phyloP scores from a whole-genome alignment of 2,797 vertebrate species.

The Melanotaenia nigrans region DNA sequence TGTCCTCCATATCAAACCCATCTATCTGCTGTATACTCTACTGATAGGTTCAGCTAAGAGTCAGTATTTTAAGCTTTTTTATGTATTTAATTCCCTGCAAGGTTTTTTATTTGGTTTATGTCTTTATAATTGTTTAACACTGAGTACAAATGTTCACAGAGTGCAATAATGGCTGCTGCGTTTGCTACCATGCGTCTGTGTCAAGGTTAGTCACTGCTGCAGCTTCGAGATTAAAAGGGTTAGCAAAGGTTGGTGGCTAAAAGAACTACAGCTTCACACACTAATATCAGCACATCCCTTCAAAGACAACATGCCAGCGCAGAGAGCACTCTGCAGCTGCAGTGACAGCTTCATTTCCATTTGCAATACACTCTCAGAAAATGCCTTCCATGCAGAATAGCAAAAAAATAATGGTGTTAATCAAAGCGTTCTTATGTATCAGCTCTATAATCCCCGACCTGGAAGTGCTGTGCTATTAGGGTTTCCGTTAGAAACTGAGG shows the following conservation, averaged over 20 bases:
- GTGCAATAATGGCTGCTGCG: constrained; percentile 28
- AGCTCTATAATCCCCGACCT: constrained; percentile 26
- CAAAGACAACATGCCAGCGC: constrained; percentile 53
- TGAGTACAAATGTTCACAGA: constrained; percentile 15
- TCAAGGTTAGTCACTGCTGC: constrained; percentile 37
- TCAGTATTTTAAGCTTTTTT: not conserved
- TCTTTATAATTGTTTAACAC: constrained; percentile 19
- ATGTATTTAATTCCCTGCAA: not conserved
- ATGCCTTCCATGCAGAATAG: constrained; percentile 47
- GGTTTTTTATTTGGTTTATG: not conserved
- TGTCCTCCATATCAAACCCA: not conserved
- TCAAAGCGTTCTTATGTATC: constrained; percentile 46
- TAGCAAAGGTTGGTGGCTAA: constrained; percentile 44
- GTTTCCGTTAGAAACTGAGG: constrained; percentile 34
- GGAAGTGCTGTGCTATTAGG: constrained; percentile 9
- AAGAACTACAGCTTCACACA: constrained; percentile 35
- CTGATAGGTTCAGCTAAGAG: not conserved
- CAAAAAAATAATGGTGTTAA: constrained; percentile 63
- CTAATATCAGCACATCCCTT: constrained; percentile 55
- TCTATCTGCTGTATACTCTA: not conserved
- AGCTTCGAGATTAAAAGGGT: constrained; percentile 48
- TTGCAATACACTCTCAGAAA: constrained; percentile 49
- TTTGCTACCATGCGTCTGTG: constrained; percentile 31
- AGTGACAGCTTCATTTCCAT: constrained; percentile 62
- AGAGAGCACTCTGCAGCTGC: constrained; percentile 35